Evolutionary conservation across 53 echinoderm and acorn worm genomes (phyloP), one percentile per base, ranked within the genome.

Genomic region (Holothuria scabra): DNA sequence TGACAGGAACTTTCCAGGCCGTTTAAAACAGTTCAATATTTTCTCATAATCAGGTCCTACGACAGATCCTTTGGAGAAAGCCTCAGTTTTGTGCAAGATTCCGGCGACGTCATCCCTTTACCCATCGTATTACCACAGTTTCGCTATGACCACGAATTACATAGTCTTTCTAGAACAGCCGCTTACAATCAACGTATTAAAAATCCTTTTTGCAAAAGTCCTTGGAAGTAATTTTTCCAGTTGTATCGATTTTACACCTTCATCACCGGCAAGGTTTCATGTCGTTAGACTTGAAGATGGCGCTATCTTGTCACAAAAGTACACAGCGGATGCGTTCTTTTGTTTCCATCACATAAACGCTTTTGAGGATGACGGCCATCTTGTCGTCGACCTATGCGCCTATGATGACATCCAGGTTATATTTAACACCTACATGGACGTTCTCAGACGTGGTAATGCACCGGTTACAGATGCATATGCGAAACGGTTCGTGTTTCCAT

Each of bases 81-180:
- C 87, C 6, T 85, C 81, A 11, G 69, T 94, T 32, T 46, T 92
- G 18, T 63, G 82, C 67, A 71, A 86, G 16, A 92, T 94, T 19
- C 92, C 91, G 0, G 57, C 87, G 21, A 79, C 85, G 26, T 76
- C 76, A 11, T 44, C 79, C 8, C 84, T 75, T 18, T 75, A 74
- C 31, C 95, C 95, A n/a, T 60, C 92, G 1, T 95, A 95, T 57
- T 95, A 83, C 63, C 95, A 95, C 70, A 95, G 95, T 65, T 92
- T 95, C 44, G 92, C 83, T 19, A 69, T 95, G 16, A 90, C 95
- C 6, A 60, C 85, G 24, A 92, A 95, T 69, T 95, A 90, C 84
- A 69, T 95, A 71, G 78, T 95, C 59, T 90, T 95, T 59, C 18
- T 95, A 13, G 95, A 95, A 41, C 90, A 90, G 21, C 90, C 95